Percentiles rank a stretch among this genome's conserved stretches.
These are phyloP conservation scores for Spialia ferax DNA, from an alignment of 2,888 invertebrate species.

Conservation along the genomic window DNA sequence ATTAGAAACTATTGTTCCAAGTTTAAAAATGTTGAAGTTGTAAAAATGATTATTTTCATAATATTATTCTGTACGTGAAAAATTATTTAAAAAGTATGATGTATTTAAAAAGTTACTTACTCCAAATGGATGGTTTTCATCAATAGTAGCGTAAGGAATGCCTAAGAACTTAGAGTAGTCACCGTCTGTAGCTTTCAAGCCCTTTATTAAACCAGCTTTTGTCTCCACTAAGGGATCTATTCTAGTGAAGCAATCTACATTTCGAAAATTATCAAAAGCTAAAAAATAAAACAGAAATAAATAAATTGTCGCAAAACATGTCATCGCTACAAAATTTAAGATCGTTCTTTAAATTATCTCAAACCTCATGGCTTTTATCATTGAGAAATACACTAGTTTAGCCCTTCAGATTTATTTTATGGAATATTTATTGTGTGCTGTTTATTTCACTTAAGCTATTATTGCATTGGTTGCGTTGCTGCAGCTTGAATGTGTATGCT, in stretches of 20 bases:
- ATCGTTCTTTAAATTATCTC: background rate
- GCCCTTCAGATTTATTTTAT: background rate
- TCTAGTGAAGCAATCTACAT: slow-evolving; percentile 3
- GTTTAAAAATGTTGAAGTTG: too few species aligned
- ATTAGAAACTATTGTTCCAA: too few species aligned
- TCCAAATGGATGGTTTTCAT: slow-evolving; percentile 55
- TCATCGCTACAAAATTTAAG: background rate
- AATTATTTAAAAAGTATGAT: too few species aligned
- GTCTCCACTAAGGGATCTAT: slow-evolving; percentile 47
- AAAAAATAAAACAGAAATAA: slow-evolving; percentile 7
- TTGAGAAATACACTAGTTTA: background rate
- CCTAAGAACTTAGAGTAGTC: slow-evolving; percentile 58
- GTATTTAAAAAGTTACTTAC: slow-evolving; percentile 50
- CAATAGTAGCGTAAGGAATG: slow-evolving; percentile 57
- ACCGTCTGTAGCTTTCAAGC: slow-evolving; percentile 52
- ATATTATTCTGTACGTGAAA: too few species aligned
- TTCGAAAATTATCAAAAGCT: background rate
- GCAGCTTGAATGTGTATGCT: too few species aligned
- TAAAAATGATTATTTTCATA: too few species aligned
- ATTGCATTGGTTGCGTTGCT: too few species aligned
- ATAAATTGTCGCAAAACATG: slow-evolving; percentile 7
- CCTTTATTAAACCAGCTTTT: slow-evolving; percentile 51
- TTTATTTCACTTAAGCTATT: too few species aligned
- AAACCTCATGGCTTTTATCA: background rate
- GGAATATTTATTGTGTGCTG: background rate